Conservation (phyloP, 2,113 vertebrate genomes). For the Hippoglossus stenolepis region DNA sequence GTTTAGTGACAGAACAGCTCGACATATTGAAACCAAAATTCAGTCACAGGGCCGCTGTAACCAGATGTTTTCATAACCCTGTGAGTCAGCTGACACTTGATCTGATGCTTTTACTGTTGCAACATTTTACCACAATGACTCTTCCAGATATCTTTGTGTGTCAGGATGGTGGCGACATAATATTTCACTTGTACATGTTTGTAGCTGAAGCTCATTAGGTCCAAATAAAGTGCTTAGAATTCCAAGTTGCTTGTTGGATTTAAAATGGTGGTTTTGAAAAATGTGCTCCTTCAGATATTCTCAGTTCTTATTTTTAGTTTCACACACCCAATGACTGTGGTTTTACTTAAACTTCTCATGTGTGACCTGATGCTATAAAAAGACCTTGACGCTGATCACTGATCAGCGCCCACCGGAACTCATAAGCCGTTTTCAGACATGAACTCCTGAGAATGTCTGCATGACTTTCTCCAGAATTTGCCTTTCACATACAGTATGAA, state of each 20-base stretch:
- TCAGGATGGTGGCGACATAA: background rate
- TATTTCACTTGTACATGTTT: background rate
- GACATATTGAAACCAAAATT: too few species aligned
- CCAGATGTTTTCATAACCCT: constrained; percentile 43
- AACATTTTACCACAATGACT: constrained; percentile 43
- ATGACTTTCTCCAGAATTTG: too few species aligned
- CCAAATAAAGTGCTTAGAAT: background rate
- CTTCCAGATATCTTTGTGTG: background rate
- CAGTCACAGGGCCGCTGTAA: background rate
- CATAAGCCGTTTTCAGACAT: background rate
- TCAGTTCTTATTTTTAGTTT: constrained; percentile 1
- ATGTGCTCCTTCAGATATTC: background rate
- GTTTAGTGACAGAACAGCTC: background rate
- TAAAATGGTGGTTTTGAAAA: background rate
- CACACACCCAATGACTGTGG: background rate
- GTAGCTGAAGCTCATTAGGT: background rate
- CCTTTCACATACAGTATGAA: too few species aligned
- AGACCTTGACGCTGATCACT: background rate
- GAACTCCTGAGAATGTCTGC: too few species aligned
- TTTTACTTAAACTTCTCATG: background rate
- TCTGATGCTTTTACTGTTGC: constrained; percentile 29
- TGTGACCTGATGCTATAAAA: constrained; percentile 1
- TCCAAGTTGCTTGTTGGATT: background rate
- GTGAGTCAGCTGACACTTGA: constrained; percentile 48
- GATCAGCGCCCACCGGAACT: background rate